Conservation (phyloP, 2,797 vertebrate species). For the Tiaroga cobitis region DNA sequence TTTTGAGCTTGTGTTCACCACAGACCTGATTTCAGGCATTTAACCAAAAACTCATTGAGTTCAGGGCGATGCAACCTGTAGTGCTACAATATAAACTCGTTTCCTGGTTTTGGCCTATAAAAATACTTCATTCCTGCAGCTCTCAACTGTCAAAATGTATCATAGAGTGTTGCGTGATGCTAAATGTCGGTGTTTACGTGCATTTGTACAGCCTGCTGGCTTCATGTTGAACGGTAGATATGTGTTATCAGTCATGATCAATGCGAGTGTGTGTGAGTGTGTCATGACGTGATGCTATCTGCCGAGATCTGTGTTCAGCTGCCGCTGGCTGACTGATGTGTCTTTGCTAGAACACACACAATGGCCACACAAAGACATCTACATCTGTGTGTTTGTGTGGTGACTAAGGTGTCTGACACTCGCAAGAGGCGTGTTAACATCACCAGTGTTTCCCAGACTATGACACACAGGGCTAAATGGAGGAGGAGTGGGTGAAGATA, state of each 20-base stretch:
- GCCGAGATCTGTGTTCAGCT: constrained; percentile 51
- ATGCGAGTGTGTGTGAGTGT: constrained; percentile 33
- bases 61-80: too few species aligned
- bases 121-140: background rate
- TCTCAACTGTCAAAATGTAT: background rate
- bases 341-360: constrained; percentile 41
- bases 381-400: constrained; percentile 28
- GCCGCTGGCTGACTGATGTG: constrained; percentile 49
- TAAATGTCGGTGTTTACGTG: background rate
- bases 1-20: too few species aligned
- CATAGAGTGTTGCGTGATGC: background rate
- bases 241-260: constrained; percentile 13
- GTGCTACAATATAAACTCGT: too few species aligned
- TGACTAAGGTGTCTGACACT: constrained; percentile 47
- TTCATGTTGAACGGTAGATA: background rate
- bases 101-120: background rate
- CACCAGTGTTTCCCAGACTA: constrained; percentile 13
- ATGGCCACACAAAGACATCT: constrained; percentile 56
- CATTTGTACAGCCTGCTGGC: constrained; percentile 29
- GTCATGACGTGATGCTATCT: constrained; percentile 46
- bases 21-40: too few species aligned
- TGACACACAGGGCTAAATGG: constrained; percentile 41
- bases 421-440: constrained; percentile 29
- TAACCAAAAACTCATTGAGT: too few species aligned
- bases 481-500: constrained; percentile 20